Conservation (phyloP, 2,888 invertebrate species). For the Pristionchus arcanus region DNA sequence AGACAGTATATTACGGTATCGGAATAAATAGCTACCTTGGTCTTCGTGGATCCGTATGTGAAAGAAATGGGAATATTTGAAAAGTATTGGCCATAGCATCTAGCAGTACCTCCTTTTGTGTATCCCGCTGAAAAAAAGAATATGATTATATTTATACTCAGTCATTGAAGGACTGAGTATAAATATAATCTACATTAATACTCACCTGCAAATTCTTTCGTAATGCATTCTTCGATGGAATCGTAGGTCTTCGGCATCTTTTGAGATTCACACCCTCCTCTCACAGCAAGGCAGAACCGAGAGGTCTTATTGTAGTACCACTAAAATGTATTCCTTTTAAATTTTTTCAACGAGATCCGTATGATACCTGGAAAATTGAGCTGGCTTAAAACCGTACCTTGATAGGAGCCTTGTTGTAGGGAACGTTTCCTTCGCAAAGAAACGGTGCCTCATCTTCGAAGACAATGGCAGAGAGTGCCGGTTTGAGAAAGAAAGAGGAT, state of each 20-base stretch:
- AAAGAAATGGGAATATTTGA: not conserved
- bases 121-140: not conserved
- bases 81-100: not conserved
- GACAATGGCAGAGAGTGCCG: not conserved
- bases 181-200: not conserved
- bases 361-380: not conserved
- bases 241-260: not conserved
- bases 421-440: conserved; percentile 4
- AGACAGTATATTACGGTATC: not conserved
- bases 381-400: not conserved
- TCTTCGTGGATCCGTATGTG: not conserved
- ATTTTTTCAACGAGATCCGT: not conserved
- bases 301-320: conserved; percentile 41
- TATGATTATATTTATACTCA: not conserved
- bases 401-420: conserved; percentile 29
- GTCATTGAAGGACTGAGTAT: not conserved
- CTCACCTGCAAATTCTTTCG: conserved; percentile 1
- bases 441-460: conserved; percentile 1
- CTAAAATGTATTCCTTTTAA: not conserved
- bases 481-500: conserved; percentile 41
- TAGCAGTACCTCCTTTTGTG: not conserved
- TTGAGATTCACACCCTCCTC: conserved; percentile 34
- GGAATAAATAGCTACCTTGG: not conserved
- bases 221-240: conserved; percentile 41
- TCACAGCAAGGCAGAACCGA: not conserved